phyloP scores from a whole-genome alignment of 2,113 vertebrate genomes.

The Nothoprocta perdicaria region DNA sequence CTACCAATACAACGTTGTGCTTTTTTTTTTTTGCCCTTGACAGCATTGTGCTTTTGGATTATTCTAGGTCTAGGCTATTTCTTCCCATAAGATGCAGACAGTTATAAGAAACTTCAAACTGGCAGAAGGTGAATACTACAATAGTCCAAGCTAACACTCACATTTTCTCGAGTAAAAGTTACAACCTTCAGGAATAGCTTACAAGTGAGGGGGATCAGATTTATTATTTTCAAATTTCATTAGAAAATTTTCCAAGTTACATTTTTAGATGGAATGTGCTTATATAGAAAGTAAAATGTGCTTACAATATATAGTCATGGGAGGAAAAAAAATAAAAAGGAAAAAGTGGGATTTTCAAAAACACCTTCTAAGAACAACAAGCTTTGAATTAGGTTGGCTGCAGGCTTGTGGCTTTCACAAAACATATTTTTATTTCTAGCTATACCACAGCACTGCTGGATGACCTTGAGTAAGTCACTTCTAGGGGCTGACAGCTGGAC shows the following conservation, averaged over 20 bases:
- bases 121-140: background rate
- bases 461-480: background rate
- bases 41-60: background rate
- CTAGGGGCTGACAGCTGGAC: background rate
- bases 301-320: background rate
- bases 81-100: background rate
- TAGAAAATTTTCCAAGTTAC: background rate
- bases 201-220: background rate
- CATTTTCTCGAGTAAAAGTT: background rate
- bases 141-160: background rate
- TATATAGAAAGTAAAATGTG: background rate
- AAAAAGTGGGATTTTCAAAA: background rate
- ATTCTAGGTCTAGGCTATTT: background rate
- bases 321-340: too few relatives aligned
- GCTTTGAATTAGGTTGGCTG: background rate
- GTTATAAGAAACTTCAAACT: background rate
- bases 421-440: fast-evolving
- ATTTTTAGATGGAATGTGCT: background rate
- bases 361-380: background rate
- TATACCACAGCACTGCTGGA: background rate
- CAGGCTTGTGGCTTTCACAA: background rate
- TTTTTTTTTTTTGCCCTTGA: background rate
- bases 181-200: background rate
- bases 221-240: background rate
- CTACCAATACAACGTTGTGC: background rate